Evolutionary conservation across 2,797 vertebrate species (phyloP), one percentile per base, ranked within the genome.

Genomic region (Danio albolineatus): DNA sequence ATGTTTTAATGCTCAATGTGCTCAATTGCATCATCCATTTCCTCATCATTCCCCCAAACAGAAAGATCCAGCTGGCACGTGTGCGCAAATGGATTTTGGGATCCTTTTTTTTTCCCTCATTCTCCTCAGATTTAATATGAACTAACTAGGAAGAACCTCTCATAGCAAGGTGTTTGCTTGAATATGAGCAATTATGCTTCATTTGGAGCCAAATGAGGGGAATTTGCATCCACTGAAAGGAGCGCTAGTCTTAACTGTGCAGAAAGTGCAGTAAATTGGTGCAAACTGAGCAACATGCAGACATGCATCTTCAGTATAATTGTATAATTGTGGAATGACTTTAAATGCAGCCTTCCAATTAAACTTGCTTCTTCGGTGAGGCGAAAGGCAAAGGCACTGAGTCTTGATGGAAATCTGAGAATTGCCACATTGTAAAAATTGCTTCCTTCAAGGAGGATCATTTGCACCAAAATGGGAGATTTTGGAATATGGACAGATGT

Each of bases 221-320:
- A 93, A 95, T 95, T 95, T 94, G 93, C 94, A 94, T 95, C 89
- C 89, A 21, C 88, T 95, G 94, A 95, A 95, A 94, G 90, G 90
- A 75, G 90, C 92, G 88, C 90, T 89, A 90, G 92, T 92, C 91
- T 92, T 92, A 94, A 94, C 92, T 93, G 92, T 90, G 87, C 91
- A 92, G 93, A 94, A 94, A 94, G 94, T 94, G 93, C 92, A 92
- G 92, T 89, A 93, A 94, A 95, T 94, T 94, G 94, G 90, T 91
- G 93, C 91, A 94, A 94, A 93, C 93, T 93, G 90, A 89, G 86
- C 89, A 91, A 92, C 88, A 90, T 92, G 92, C 92, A 93, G 90
- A 93, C 93, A 93, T 93, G 92, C 93, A 94, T 93, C 93, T 93
- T 92, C 90, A 90, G 92, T 90, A 92, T 94, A 94, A 95, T 94